Evolutionary conservation across 2,113 vertebrate species (phyloP).

Genomic region (Pseudonaja textilis): DNA sequence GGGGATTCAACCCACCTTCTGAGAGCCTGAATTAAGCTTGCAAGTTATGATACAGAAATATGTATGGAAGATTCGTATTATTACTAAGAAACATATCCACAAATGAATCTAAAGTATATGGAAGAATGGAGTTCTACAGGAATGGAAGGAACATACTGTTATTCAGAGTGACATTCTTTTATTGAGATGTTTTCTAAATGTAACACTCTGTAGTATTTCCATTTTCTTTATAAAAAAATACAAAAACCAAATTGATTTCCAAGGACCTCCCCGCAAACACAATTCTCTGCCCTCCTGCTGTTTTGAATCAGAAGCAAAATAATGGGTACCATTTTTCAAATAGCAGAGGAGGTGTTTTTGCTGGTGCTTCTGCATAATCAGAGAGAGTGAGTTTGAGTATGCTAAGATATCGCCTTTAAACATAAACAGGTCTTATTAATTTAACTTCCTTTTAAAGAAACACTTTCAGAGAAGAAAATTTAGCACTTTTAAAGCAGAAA

Average conservation of each 20-base stretch:
- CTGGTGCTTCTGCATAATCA: not conserved
- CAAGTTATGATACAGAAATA: not conserved
- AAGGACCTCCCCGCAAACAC: fast-evolving
- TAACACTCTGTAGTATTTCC: not conserved
- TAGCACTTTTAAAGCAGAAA: not conserved
- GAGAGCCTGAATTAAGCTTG: not conserved
- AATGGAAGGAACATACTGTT: not conserved
- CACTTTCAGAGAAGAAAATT: not conserved
- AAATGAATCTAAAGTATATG: not conserved
- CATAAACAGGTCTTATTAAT: not conserved
- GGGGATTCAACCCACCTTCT: not conserved
- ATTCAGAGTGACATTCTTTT: not conserved
- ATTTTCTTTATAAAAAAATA: not conserved
- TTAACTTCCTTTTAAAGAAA: constrained; percentile 10
- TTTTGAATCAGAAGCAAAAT: not conserved
- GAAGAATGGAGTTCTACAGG: not conserved
- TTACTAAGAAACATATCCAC: not conserved
- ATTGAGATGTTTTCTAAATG: not conserved
- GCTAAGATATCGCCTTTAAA: not conserved
- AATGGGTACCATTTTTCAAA: constrained; percentile 28
- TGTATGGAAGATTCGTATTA: not conserved
- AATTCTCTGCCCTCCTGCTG: not conserved
- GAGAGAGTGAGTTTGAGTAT: not conserved
- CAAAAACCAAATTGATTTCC: not conserved
- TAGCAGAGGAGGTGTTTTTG: constrained; percentile 7